Evolutionary conservation across 2,888 invertebrate species (phyloP).

Genomic region (Phania funesta): DNA sequence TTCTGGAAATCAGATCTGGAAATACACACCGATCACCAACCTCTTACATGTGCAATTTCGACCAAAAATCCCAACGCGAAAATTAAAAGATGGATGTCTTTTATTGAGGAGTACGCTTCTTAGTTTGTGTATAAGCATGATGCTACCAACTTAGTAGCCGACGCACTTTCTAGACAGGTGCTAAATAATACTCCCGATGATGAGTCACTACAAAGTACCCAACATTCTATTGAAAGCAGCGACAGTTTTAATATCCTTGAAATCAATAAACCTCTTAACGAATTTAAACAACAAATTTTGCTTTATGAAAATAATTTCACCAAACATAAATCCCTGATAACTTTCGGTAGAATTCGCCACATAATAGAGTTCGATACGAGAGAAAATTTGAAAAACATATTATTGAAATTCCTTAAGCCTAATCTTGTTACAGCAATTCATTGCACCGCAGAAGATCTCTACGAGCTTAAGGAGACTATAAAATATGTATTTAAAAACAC

Average conservation of each 20-base stretch:
- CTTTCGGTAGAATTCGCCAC: slow-evolving; percentile 4
- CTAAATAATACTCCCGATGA: slow-evolving; percentile 26
- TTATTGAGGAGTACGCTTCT: not conserved
- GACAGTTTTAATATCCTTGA: slow-evolving; percentile 12
- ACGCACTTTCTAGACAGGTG: slow-evolving; percentile 25
- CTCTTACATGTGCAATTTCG: not conserved
- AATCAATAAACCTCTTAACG: slow-evolving; percentile 21
- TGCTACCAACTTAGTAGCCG: slow-evolving; percentile 5
- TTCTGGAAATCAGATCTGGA: not conserved
- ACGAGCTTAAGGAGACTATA: slow-evolving; percentile 40
- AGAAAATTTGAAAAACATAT: slow-evolving; percentile 35
- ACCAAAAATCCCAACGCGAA: slow-evolving; percentile 5
- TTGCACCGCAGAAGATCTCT: slow-evolving; percentile 42
- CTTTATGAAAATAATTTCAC: slow-evolving; percentile 11
- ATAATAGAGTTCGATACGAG: slow-evolving; percentile 47
- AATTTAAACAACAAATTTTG: slow-evolving; percentile 34
- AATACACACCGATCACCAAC: slow-evolving; percentile 13
- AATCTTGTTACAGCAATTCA: slow-evolving; percentile 45
- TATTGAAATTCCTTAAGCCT: slow-evolving; percentile 56
- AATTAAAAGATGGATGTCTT: not conserved
- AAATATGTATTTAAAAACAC: not conserved
- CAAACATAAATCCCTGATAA: slow-evolving; percentile 10
- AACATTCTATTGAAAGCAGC: slow-evolving; percentile 20
- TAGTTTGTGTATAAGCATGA: not conserved
- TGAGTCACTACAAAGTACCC: slow-evolving; percentile 15